Evolutionary conservation across 2,113 vertebrate species (phyloP), one percentile per base, ranked within the genome.

Genomic region (Salvelinus fontinalis): DNA sequence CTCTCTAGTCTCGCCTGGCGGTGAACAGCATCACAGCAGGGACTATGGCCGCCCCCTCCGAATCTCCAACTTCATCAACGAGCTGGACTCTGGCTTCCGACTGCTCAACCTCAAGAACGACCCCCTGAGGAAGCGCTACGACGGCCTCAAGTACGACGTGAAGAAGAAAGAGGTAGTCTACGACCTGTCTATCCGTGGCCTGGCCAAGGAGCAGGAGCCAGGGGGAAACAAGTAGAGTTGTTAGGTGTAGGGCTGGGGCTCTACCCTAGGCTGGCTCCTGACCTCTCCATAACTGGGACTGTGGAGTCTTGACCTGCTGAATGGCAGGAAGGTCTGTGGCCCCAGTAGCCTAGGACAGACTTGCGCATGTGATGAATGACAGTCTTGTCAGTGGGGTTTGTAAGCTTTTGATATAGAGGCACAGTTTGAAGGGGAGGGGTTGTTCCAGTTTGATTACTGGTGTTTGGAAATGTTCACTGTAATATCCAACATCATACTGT

Each of bases 131-230:
- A 99, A 99, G 78, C 97, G 98, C 16, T 99, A 99, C 0, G 98
- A 99, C 0, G 98, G 98, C 84, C 93, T 99, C 65, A 99, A 99
- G 81, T 99, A 99, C 0, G 98, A 99, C 0, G 97, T 99, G 87
- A 99, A 99, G 93, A 99, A 99, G 83, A 98, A 99, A 89, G 97
- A 99, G 78, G 97, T 99, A 82, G 97, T 99, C 74, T 99, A 99
- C 0, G 98, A 99, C 78, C 86, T 99, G 79, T 99, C 98, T 0
- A 99, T 99, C 89, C 93, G 98, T 2, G 98, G 98, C 77, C 94
- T 99, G 83, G 94, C 93, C 77, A 97, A 96, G 90, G 95, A 96
- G 77, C 84, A 89, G 0, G 85, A 94, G 1, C 73, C 85, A 0
- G 86, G 34, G 1, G 88, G 78, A 27, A 94, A 96, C 72, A 94